A percentile compares a stretch with the other conserved stretches of the same genome.
Evolutionary conservation across 2,113 vertebrate genomes (phyloP).

Genomic region (Silurus meridionalis): DNA sequence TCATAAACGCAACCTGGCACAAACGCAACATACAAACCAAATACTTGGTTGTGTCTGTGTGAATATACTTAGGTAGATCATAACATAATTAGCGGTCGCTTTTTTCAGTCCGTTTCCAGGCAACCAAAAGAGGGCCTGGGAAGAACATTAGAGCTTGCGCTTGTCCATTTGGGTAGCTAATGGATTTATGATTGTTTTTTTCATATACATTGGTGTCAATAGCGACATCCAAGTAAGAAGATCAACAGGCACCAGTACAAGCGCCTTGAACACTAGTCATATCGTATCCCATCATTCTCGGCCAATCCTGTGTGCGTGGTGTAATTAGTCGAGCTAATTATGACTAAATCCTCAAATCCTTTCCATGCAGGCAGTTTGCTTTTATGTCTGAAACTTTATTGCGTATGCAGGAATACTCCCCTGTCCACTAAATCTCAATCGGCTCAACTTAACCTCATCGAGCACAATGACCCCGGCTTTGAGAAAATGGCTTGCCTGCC

Average conservation of each 20-base stretch:
- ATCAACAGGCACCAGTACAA: not conserved
- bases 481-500: constrained; percentile 15
- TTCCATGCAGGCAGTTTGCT: not conserved
- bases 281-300: constrained; percentile 23
- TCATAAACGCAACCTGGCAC: not conserved
- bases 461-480: not conserved
- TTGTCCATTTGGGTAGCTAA: not conserved
- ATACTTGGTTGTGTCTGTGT: not conserved
- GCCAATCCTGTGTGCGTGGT: not conserved
- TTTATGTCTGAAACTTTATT: not conserved
- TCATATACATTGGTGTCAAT: not conserved
- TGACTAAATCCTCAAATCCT: constrained; percentile 19
- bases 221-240: not conserved
- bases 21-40: not conserved
- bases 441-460: not conserved
- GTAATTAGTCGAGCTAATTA: constrained; percentile 17
- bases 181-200: not conserved
- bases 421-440: constrained; percentile 18
- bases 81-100: not conserved
- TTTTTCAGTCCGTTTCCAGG: not conserved
- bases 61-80: not conserved
- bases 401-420: not conserved
- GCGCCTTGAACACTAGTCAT: constrained; percentile 4
- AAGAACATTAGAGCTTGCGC: not conserved
- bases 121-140: not conserved